These are phyloP conservation scores for Deilephila elpenor DNA, from an alignment of 2,888 invertebrate species.

Conservation along the genomic window DNA sequence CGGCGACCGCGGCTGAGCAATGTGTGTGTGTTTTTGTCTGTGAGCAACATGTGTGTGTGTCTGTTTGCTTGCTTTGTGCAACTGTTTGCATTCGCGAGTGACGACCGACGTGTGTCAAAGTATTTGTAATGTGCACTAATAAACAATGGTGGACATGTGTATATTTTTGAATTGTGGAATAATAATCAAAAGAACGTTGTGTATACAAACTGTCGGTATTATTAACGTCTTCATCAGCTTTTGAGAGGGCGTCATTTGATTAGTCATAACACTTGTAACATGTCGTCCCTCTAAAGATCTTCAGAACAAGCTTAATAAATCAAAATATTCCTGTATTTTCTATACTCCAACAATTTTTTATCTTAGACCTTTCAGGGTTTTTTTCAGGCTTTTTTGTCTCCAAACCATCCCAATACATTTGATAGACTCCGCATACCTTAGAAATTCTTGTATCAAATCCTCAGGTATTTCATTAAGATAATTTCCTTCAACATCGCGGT, in stretches of 20 bases:
- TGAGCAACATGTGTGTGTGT: background rate
- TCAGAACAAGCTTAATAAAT: too few species aligned
- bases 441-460: too few species aligned
- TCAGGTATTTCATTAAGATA: background rate
- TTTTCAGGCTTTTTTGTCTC: too few species aligned
- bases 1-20: background rate
- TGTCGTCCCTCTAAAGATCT: too few species aligned
- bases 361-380: too few species aligned
- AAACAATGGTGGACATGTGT: background rate
- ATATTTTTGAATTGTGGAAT: background rate
- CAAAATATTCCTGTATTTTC: too few species aligned
- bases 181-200: background rate
- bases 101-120: conserved; percentile 2
- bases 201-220: background rate
- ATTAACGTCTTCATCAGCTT: background rate
- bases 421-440: too few species aligned
- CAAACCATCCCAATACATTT: too few species aligned
- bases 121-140: background rate
- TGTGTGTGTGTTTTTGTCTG: background rate
- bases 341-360: too few species aligned
- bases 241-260: too few species aligned
- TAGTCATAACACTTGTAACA: too few species aligned
- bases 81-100: background rate
- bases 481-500: background rate
- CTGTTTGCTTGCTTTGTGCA: background rate